phyloP scores from a whole-genome alignment of 2,113 vertebrate genomes.

The Lycaon pictus region DNA sequence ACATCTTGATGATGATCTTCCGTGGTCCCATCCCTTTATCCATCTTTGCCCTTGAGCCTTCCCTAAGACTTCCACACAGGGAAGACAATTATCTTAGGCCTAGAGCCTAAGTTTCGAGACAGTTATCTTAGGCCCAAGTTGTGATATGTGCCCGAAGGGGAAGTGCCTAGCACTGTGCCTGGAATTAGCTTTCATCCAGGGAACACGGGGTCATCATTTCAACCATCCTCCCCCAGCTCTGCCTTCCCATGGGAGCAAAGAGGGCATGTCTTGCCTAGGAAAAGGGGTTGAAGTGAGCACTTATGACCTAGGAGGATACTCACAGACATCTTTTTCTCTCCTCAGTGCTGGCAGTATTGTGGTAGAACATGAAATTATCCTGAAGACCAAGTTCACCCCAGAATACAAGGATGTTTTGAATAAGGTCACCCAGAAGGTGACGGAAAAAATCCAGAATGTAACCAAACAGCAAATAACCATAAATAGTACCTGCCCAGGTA shows the following conservation, averaged over 20 bases:
- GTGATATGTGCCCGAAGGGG: neutral
- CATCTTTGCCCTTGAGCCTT: neutral
- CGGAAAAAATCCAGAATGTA: neutral
- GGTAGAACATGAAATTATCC: slow-evolving; percentile 68
- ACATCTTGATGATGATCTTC: neutral
- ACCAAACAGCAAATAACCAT: neutral
- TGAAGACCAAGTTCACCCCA: neutral
- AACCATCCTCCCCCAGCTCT: neutral
- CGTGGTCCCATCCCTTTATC: neutral
- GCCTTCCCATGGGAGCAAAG: neutral
- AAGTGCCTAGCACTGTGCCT: neutral
- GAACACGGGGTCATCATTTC: neutral
- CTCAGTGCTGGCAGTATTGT: slow-evolving; percentile 66
- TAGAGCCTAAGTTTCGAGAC: neutral
- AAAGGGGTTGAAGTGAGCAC: neutral
- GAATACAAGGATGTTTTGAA: neutral
- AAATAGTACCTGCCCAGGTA: neutral
- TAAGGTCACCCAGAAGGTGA: rapidly evolving
- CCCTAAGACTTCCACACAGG: neutral
- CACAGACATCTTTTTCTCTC: neutral
- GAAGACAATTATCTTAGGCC: neutral
- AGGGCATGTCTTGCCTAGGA: neutral
- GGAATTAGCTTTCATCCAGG: neutral
- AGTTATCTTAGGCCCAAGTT: neutral
- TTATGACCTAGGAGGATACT: neutral